These are phyloP conservation scores for Takifugu flavidus DNA, from an alignment of 2,113 vertebrate species.

Conservation along the genomic window DNA sequence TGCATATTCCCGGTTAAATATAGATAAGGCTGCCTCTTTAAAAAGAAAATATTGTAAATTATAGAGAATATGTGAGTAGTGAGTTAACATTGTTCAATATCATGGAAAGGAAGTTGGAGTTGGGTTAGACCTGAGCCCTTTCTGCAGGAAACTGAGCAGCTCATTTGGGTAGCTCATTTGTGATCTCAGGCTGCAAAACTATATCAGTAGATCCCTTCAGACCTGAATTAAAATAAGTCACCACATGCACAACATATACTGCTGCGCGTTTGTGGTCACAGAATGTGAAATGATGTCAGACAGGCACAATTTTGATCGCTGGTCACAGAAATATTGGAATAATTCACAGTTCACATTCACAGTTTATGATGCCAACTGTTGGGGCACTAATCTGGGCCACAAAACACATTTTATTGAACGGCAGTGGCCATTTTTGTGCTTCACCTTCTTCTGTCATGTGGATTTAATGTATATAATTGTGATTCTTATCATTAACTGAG, in stretches of 20 bases:
- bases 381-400: too few relatives aligned
- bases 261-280: too few relatives aligned
- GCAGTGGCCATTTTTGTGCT: neutral
- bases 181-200: neutral
- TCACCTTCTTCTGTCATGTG: neutral
- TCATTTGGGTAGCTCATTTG: too few relatives aligned
- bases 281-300: too few relatives aligned
- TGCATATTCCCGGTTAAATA: slow-evolving; percentile 45
- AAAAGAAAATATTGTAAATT: slow-evolving; percentile 46
- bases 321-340: too few relatives aligned
- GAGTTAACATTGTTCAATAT: slow-evolving; percentile 31
- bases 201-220: neutral
- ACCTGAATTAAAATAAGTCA: too few relatives aligned
- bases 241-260: too few relatives aligned
- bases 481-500: neutral
- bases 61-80: slow-evolving; percentile 28
- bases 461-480: neutral
- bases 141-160: neutral
- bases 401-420: neutral
- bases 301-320: too few relatives aligned
- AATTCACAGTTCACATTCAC: too few relatives aligned
- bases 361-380: too few relatives aligned
- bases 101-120: slow-evolving; percentile 15
- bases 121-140: slow-evolving; percentile 1
- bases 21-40: slow-evolving; percentile 29